Evolutionary conservation across 2,797 vertebrate species (phyloP), one percentile per base, ranked within the genome.

Genomic region (Rhinophrynus dorsalis): DNA sequence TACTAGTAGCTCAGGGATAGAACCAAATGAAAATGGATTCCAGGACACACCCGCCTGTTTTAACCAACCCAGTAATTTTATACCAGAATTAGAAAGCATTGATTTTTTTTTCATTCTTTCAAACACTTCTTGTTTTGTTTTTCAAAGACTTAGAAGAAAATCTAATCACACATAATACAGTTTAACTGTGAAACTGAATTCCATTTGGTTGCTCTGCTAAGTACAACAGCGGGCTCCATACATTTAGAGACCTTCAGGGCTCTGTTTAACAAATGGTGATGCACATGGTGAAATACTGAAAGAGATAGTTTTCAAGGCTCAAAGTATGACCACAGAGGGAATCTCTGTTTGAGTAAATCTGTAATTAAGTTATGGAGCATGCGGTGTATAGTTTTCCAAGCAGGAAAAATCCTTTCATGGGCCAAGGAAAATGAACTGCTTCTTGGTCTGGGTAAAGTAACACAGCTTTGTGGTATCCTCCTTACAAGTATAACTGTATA

Each of bases 271-370:
- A n/a, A 21, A 54, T 54, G 67, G 48, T n/a, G 29, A 38, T 15
- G 37, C 67, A 69, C 67, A 69, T 62, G 67, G 62, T 56, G n/a
- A 26, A 17, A 45, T n/a, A 24, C 29, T 47, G 20, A 35, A 54
- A 61, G 42, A 54, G 27, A 61, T 68, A 52, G 32, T 69, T 44
- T 69, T 40, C 44, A 23, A 32, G 50, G 24, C n/a, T 52, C 5
- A 42, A 12, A 21, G 5, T 33, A 24, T 60, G 6, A 23, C 56
- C 15, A 45, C 38, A 62, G 20, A 69, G 48, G 37, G n/a, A 15
- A 42, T 24, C 27, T 61, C 38, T 69, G 37, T 62, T 33, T 47
- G 38, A 32, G 26, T 10, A 44, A 55, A 51, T 18, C 20, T 18
- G 26, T 54, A 20, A 61, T 68, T 60, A 20, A 68, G 35, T 51